Base-by-base conservation (phyloP, 2,797 vertebrate genomes). In the Amniataba percoides region DNA sequence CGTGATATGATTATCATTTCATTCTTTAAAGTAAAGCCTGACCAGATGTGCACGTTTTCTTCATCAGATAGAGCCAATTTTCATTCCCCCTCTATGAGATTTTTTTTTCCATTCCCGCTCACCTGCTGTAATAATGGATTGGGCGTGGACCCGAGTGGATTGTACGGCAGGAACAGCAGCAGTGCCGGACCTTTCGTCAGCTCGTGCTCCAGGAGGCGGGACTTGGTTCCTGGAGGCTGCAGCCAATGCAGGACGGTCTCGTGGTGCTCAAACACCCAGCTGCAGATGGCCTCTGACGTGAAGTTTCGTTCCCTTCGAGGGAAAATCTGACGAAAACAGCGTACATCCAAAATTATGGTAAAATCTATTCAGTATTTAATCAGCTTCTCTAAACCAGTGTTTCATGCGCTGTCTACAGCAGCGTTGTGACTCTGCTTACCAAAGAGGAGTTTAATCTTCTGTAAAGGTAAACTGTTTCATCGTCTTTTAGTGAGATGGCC, bases 131-230 rank as follows among this genome's bases (percentile, higher is more conserved):
- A 91, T 13, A 96, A 74, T 45, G 95, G 94, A 71, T 95, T 87
- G 13, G 88, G 94, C 61, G 81, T 90, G 73, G 96, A 87, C 4
- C 92, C 89, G 64, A 98, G 91, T 0, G 98, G 98, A 82, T 97
- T 86, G 46, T 98, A 96, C 3, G 97, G 97, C 76, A 99, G 88
- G 89, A 99, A 99, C 45, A 98, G 83, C 63, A 99, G 94, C 60
- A 99, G 96, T 0, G 98, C 98, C 0, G 98, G 97, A 40, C 98
- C 98, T 91, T 97, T 98, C 81, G 89, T 96, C 82, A 99, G 95
- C 87, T 99, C 98, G 0, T 92, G 81, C 40, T 95, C 93, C 78
- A 96, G 85, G 14, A 92, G 78, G 39, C 86, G 91, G 57, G 94
- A 95, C 91, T 95, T 96, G 2, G 88, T 92, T 49, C 93, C 92